A percentile compares a stretch with the other conserved stretches of the same genome.
These are phyloP conservation scores for Rhyacophila brunnea DNA, from an alignment of 1,140 invertebrate species.

Conservation along the genomic window DNA sequence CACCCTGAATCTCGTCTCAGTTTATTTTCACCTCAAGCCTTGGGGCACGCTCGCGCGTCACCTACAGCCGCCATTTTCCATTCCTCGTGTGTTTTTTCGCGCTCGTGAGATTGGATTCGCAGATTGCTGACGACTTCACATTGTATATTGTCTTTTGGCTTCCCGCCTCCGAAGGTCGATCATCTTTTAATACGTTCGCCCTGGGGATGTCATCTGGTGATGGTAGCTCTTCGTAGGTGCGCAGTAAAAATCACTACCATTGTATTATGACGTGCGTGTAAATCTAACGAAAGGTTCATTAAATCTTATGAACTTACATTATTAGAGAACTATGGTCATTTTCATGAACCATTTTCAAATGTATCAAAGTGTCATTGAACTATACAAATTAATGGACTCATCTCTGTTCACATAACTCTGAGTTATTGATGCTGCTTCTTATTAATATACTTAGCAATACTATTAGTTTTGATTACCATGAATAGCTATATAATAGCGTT, in stretches of 20 bases:
- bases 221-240: slow-evolving; percentile 19
- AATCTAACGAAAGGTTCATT: no score
- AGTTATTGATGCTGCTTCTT: no score
- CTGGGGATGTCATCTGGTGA: slow-evolving; percentile 21
- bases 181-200: slow-evolving; percentile 30
- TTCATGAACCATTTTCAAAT: no score
- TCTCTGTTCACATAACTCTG: no score
- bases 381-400: no score
- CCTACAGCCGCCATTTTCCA: not conserved
- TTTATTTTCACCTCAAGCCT: slow-evolving; percentile 21
- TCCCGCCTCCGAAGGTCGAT: slow-evolving; percentile 18
- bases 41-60: slow-evolving; percentile 1
- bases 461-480: no score
- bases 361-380: no score
- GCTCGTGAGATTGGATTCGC: slow-evolving; percentile 19
- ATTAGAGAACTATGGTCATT: no score
- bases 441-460: no score
- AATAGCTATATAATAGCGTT: no score
- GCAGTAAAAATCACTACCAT: not conserved
- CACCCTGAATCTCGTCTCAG: not conserved
- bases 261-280: no score
- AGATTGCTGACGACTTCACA: slow-evolving; percentile 27
- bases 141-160: slow-evolving; percentile 1
- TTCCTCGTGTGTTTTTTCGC: not conserved
- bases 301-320: no score